phyloP scores from a whole-genome alignment of 2,797 vertebrate species.

The Bradypodion pumilum region DNA sequence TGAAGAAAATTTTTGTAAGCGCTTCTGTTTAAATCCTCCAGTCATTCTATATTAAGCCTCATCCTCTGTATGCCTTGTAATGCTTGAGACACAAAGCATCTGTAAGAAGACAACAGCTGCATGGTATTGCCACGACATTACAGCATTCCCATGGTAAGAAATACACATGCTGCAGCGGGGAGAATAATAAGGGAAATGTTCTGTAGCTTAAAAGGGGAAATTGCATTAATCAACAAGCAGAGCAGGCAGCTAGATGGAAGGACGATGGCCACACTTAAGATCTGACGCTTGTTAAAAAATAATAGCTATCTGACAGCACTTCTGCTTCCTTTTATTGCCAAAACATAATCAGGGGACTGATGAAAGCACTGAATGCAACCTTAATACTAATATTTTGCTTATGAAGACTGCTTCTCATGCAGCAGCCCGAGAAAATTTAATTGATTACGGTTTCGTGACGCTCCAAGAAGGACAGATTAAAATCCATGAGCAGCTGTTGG shows the following conservation, averaged over 20 bases:
- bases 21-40: conserved; percentile 15
- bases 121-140: conserved; percentile 45
- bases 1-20: background rate
- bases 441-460: background rate
- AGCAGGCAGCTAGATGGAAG: background rate
- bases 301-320: conserved; percentile 20
- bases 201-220: conserved; percentile 45
- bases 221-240: conserved; percentile 50
- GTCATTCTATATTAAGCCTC: conserved; percentile 11
- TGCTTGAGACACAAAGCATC: conserved; percentile 39
- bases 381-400: conserved; percentile 13
- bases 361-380: background rate
- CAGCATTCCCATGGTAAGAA: conserved; percentile 26
- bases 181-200: conserved; percentile 58
- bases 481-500: background rate
- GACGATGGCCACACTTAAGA: conserved; percentile 38
- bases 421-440: conserved; percentile 26
- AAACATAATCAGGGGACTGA: conserved; percentile 21
- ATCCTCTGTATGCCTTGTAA: conserved; percentile 32
- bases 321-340: conserved; percentile 20
- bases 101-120: conserved; percentile 38
- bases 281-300: conserved; percentile 51
- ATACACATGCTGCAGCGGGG: conserved; percentile 27
- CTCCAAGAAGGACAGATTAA: background rate
- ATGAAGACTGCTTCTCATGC: conserved; percentile 11